phyloP scores from a whole-genome alignment of 2,888 invertebrate genomes.

The Stenodera caucasica region DNA sequence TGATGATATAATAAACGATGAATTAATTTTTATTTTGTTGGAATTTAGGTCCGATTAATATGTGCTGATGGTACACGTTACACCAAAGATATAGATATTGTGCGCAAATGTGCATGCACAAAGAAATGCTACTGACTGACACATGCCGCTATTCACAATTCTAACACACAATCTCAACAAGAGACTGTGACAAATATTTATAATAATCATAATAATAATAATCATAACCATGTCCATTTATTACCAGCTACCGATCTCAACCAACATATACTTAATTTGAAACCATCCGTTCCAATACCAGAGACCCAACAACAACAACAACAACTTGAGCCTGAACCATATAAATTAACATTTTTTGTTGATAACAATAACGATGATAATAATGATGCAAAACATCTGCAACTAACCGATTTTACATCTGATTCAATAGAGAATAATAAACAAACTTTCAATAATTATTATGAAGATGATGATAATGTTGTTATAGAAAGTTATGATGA shows the following conservation, averaged over 20 bases:
- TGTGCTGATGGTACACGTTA: slow-evolving; percentile 92
- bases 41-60: slow-evolving; percentile 76
- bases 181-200: slow-evolving; percentile 15
- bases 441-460: slow-evolving; percentile 28
- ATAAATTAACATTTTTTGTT: slow-evolving; percentile 51
- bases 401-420: slow-evolving; percentile 36
- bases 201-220: background rate
- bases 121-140: slow-evolving; percentile 83
- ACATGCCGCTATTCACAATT: slow-evolving; percentile 63
- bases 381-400: slow-evolving; percentile 33
- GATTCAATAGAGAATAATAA: slow-evolving; percentile 28
- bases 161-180: slow-evolving; percentile 45
- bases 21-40: too few relatives aligned
- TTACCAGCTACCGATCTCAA: slow-evolving; percentile 35
- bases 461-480: slow-evolving; percentile 46
- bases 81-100: slow-evolving; percentile 94
- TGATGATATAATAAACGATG: too few relatives aligned
- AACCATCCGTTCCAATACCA: slow-evolving; percentile 36
- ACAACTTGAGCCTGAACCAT: slow-evolving; percentile 35
- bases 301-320: slow-evolving; percentile 26
- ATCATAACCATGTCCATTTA: slow-evolving; percentile 22
- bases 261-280: slow-evolving; percentile 41
- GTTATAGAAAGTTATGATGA: slow-evolving; percentile 50
- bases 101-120: slow-evolving; percentile 94
- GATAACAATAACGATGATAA: slow-evolving; percentile 38